A percentile compares a stretch with the other conserved stretches of the same genome.
phyloP scores from a whole-genome alignment of 2,888 invertebrate species.

The Aleiodes leptofemur region DNA sequence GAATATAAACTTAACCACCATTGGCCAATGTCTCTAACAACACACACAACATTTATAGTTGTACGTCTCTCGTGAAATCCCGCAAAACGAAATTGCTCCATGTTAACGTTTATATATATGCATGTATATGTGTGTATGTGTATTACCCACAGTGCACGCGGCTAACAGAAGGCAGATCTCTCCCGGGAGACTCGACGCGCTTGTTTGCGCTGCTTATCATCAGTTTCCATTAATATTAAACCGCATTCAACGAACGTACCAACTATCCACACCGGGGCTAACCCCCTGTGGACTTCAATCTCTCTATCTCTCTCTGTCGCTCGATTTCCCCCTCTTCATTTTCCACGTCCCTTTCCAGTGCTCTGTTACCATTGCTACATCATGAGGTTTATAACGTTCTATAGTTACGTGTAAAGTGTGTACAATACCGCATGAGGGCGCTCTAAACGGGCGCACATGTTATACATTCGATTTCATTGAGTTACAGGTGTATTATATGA shows the following conservation, averaged over 20 bases:
- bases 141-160: constrained; percentile 69
- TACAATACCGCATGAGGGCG: constrained; percentile 43
- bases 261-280: constrained; percentile 58
- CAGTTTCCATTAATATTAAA: constrained; percentile 76
- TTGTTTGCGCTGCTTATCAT: constrained; percentile 76
- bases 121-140: constrained; percentile 48
- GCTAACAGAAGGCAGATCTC: constrained; percentile 75
- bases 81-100: constrained; percentile 37
- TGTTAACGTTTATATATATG: constrained; percentile 30
- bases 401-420: constrained; percentile 17
- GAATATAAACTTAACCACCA: constrained; percentile 31
- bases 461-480: constrained; percentile 43
- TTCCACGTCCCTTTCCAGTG: constrained; percentile 1
- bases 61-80: constrained; percentile 31
- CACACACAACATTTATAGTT: constrained; percentile 27
- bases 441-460: constrained; percentile 38
- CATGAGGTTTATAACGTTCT: constrained; percentile 48
- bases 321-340: constrained; percentile 43
- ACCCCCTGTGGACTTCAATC: constrained; percentile 33
- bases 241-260: constrained; percentile 75
- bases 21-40: constrained; percentile 10
- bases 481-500: not conserved
- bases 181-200: constrained; percentile 75
- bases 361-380: constrained; percentile 25
- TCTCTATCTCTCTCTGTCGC: not conserved